Base-by-base conservation (phyloP, 2,888 invertebrate species). In the Chrysolina oricalcia region DNA sequence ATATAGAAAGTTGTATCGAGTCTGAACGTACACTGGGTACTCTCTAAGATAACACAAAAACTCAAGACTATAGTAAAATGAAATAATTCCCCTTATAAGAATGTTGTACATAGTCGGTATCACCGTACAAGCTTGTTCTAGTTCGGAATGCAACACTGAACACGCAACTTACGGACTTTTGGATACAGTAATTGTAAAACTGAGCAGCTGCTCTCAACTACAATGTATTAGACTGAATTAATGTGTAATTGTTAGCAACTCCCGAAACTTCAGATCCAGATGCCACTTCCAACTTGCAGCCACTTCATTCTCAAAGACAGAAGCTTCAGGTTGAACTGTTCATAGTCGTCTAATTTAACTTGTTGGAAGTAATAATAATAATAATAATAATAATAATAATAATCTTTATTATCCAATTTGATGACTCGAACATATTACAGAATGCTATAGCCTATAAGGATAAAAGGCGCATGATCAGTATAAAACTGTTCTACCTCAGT, bases 161-260 rank as follows among this genome's bases (percentile, higher is more conserved):
- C 35, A 8, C 13, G n/a, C 9, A 6, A 59, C n/a, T 35, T 35
- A 59, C 59, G 15, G n/a, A n/a, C 10, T 15, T 9, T 27, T 6
- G 23, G 59, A 59, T 35, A n/a, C 27, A 59, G n/a, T 35, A 59
- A 59, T 59, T 27, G 59, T 59, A 59, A 59, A 59, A 59, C 17
- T 59, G 27, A 59, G 35, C 59, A n/a, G 15, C 59, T 59, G 59
- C 59, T n/a, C 35, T 6, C 59, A 35, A 59, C 59, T 59, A 15
- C n/a, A n/a, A 35, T 59, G 59, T 35, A 59, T 59, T 59, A 27
- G 23, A 27, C 27, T 59, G 15, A 59, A 59, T 59, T 59, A 59
- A 59, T 35, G 35, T 35, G 35, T 59, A 59, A 59, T 59, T 35
- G 27, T n/a, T 13, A 19, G 53, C 17, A 59, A 59, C 59, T 59